Percentiles rank a stretch among this genome's conserved stretches.
These are phyloP conservation scores for Apomyelois bistriatella DNA, from an alignment of 2,888 invertebrate species.

Conservation along the genomic window DNA sequence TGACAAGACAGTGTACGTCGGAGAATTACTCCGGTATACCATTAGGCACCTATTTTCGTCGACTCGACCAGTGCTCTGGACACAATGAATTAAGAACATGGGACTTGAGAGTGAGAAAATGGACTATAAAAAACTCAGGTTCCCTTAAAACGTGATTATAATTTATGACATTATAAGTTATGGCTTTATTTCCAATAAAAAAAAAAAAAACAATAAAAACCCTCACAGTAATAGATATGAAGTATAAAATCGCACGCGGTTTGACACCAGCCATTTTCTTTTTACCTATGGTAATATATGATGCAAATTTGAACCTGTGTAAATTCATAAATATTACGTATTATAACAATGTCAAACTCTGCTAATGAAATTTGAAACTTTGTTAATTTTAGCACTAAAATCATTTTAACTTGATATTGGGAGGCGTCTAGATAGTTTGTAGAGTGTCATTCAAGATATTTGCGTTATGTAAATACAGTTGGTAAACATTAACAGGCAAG, in stretches of 20 bases:
- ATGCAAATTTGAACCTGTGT: background rate
- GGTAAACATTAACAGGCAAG: too few species aligned
- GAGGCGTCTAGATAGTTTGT: slow-evolving; percentile 23
- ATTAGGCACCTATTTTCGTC: background rate
- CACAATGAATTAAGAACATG: background rate
- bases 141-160: too few species aligned
- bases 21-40: slow-evolving; percentile 4
- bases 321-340: background rate
- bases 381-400: background rate
- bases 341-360: background rate
- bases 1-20: slow-evolving; percentile 1
- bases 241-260: too few species aligned
- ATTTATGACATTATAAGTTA: too few species aligned
- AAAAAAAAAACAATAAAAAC: too few species aligned
- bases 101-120: background rate
- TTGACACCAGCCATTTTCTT: too few species aligned
- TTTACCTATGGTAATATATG: background rate
- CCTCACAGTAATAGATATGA: too few species aligned
- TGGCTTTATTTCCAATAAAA: too few species aligned
- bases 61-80: slow-evolving; percentile 2
- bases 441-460: slow-evolving; percentile 6
- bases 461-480: too few species aligned
- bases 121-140: too few species aligned
- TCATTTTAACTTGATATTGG: slow-evolving; percentile 28
- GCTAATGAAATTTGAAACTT: background rate